These are phyloP conservation scores for Salvelinus alpinus DNA, from an alignment of 2,113 vertebrate species.

Conservation along the genomic window DNA sequence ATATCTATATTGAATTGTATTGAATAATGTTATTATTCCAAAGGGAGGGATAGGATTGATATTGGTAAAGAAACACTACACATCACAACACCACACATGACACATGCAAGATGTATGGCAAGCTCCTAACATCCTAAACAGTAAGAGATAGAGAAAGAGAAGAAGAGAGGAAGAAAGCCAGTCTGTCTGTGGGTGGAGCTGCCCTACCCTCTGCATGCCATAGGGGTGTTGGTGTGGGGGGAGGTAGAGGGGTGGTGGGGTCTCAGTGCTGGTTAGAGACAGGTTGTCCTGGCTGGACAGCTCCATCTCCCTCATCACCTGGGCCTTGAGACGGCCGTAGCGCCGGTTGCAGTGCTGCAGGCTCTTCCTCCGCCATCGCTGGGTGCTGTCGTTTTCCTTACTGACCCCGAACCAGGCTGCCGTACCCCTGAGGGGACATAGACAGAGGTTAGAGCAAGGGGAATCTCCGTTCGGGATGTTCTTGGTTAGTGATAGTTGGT, in stretches of 20 bases:
- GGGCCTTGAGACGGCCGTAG: conserved; percentile 92
- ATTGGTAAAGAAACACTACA: too few relatives aligned
- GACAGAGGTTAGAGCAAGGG: background rate
- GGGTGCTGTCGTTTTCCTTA: conserved; percentile 89
- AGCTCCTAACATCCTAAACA: background rate
- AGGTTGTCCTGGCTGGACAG: conserved; percentile 94
- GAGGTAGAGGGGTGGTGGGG: conserved; percentile 90
- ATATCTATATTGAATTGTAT: too few relatives aligned
- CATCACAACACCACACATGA: background rate
- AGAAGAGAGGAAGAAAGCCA: background rate
- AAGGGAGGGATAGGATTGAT: background rate
- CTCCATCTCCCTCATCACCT: conserved; percentile 94
- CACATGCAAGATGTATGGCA: background rate
- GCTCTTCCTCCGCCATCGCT: conserved; percentile 96
- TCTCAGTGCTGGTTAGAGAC: conserved; percentile 92
- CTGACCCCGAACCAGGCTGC: conserved; percentile 98
- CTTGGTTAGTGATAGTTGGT: too few relatives aligned
- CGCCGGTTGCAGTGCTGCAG: conserved; percentile 95
- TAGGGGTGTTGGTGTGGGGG: conserved; percentile 77
- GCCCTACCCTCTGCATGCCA: conserved; percentile 91
- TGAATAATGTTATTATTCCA: too few relatives aligned
- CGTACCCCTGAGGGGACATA: conserved; percentile 81
- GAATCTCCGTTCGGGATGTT: too few relatives aligned
- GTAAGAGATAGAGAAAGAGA: background rate
- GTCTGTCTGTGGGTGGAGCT: background rate